Conservation (phyloP, 2,888 invertebrate species). For the Yponomeuta sedellus region DNA sequence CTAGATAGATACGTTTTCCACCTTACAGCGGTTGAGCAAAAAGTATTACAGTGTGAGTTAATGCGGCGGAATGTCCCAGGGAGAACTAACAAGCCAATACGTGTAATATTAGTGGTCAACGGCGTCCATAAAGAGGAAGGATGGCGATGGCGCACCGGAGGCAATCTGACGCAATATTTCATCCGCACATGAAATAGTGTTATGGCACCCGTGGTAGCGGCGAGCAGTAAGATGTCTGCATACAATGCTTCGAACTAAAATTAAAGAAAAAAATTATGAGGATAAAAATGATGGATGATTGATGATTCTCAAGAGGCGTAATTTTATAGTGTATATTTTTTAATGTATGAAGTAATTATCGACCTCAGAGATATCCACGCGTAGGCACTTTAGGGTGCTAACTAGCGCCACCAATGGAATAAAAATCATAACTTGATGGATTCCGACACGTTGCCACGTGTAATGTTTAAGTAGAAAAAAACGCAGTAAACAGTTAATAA, state of each 20-base stretch:
- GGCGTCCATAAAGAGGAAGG: constrained; percentile 31
- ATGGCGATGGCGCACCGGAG: constrained; percentile 26
- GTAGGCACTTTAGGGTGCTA: too few species aligned
- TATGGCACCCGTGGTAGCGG: constrained; percentile 36
- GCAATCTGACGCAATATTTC: constrained; percentile 48
- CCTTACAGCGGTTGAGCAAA: background rate
- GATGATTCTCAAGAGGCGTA: background rate
- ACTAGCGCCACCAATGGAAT: too few species aligned
- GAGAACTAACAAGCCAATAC: constrained; percentile 60
- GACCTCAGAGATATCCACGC: too few species aligned
- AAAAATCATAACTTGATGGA: too few species aligned
- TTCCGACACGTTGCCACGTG: too few species aligned
- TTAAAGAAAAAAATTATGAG: too few species aligned
- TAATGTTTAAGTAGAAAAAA: too few species aligned
- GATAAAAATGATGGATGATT: background rate
- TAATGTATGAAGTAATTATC: too few species aligned
- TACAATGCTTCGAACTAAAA: background rate
- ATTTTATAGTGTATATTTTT: too few species aligned
- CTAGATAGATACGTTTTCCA: background rate
- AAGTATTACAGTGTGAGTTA: constrained; percentile 16
- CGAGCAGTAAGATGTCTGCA: background rate
- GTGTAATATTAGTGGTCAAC: constrained; percentile 50
- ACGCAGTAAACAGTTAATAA: too few species aligned
- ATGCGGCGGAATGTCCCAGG: constrained; percentile 26
- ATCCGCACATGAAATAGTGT: constrained; percentile 55